Conservation (phyloP, 2,888 invertebrate genomes). For the Coelogynopora nodosa region DNA sequence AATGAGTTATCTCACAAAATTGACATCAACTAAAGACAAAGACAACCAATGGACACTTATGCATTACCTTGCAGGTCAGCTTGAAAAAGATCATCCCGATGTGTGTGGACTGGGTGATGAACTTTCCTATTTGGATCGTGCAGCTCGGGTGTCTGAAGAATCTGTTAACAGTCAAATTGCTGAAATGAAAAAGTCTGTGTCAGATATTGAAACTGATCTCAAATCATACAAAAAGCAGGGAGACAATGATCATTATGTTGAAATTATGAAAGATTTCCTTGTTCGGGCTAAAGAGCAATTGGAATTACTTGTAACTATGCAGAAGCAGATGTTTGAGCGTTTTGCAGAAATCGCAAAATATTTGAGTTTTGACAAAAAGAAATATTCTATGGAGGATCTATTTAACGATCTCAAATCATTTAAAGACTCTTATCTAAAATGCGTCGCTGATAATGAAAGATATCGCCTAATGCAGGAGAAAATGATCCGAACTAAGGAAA, state of each 20-base stretch:
- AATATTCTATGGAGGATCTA: slow-evolving; percentile 91
- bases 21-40: slow-evolving; percentile 71
- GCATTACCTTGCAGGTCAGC: slow-evolving; percentile 82
- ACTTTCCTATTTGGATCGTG: slow-evolving; percentile 67
- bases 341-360: slow-evolving; percentile 71
- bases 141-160: not conserved
- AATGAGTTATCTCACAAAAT: slow-evolving; percentile 76
- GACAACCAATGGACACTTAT: slow-evolving; percentile 86
- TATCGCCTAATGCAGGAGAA: not conserved
- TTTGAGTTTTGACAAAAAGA: slow-evolving; percentile 83
- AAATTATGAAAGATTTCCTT: not conserved
- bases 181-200: not conserved
- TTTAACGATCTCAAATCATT: slow-evolving; percentile 89
- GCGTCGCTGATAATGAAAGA: not conserved
- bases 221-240: not conserved
- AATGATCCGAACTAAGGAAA: not conserved
- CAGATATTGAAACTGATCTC: not conserved
- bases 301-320: not conserved
- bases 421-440: slow-evolving; percentile 63
- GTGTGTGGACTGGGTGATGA: slow-evolving; percentile 76
- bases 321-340: not conserved
- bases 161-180: not conserved
- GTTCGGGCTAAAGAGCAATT: not conserved
- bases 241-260: not conserved
- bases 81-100: slow-evolving; percentile 83